Conservation (phyloP, 2,113 vertebrate species). For the Sorex fumeus region DNA sequence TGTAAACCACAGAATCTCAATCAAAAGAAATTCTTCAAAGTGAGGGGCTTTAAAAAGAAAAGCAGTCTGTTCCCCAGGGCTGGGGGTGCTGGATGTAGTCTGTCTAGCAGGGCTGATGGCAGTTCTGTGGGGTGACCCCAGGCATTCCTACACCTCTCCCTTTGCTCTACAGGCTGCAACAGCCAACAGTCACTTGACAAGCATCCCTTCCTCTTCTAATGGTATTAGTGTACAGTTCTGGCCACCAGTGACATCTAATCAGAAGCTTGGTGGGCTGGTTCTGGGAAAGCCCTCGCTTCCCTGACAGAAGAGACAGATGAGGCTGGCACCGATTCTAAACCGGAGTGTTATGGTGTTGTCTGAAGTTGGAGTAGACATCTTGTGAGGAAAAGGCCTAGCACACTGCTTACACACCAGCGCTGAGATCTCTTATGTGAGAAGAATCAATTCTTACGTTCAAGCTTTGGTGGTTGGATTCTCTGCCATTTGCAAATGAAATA, state of each 20-base stretch:
- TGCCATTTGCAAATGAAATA: neutral
- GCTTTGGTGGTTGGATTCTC: neutral
- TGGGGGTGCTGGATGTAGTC: no score
- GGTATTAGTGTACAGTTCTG: neutral
- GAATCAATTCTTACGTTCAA: constrained; percentile 1
- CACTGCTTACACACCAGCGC: neutral
- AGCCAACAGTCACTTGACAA: neutral
- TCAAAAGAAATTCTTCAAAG: no score
- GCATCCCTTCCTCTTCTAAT: neutral
- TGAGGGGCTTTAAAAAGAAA: no score
- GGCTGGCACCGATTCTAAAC: neutral
- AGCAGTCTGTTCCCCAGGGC: no score
- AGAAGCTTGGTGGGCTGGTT: neutral
- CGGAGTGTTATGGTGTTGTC: neutral
- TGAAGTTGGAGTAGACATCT: neutral
- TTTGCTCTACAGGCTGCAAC: no score
- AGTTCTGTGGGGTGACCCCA: no score
- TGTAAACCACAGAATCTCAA: no score
- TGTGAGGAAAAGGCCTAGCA: neutral
- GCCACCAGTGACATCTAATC: neutral
- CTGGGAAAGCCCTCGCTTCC: neutral
- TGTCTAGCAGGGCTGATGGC: no score
- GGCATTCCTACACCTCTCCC: no score
- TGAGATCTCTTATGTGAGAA: neutral
- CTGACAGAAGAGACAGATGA: neutral